phyloP scores from a whole-genome alignment of 23 tunicate species.

The Corella eumyota region DNA sequence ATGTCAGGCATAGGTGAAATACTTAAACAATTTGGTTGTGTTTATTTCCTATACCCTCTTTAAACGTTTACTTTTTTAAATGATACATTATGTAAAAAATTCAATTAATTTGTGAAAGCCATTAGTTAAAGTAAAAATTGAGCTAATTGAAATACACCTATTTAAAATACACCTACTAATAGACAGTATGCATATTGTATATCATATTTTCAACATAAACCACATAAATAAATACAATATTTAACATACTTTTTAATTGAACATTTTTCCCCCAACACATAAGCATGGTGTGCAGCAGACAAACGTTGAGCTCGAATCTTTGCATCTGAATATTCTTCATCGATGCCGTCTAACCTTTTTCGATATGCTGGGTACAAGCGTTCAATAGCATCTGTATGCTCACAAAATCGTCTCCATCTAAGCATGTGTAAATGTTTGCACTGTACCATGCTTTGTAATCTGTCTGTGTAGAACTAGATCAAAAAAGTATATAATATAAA shows the following conservation, averaged over 20 bases:
- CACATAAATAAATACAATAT: too few species aligned
- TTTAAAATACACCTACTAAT: too few species aligned
- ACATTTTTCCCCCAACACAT: constrained; percentile 24
- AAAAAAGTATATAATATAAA: not conserved
- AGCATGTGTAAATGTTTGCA: constrained; percentile 88
- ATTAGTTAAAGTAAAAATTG: too few species aligned
- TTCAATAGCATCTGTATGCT: constrained; percentile 79
- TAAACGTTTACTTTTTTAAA: too few species aligned
- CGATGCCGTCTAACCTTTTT: constrained; percentile 35
- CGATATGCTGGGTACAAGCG: constrained; percentile 37
- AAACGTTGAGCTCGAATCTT: constrained; percentile 43
- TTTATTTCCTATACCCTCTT: too few species aligned
- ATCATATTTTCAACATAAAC: too few species aligned
- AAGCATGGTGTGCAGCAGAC: constrained; percentile 44
- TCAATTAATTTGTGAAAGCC: too few species aligned
- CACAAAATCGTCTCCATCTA: constrained; percentile 79
- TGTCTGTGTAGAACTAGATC: constrained; percentile 62
- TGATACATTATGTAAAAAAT: too few species aligned
- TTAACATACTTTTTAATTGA: constrained; percentile 20
- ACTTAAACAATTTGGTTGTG: too few species aligned
- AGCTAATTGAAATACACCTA: too few species aligned
- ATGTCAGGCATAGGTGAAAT: too few species aligned
- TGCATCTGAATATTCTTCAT: constrained; percentile 54
- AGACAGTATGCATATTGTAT: too few species aligned
- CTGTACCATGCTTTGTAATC: constrained; percentile 56